Percentiles rank a stretch among this genome's conserved stretches.
These are phyloP conservation scores for Apaloderma vittatum DNA, from an alignment of 2,113 vertebrate species.

Conservation along the genomic window DNA sequence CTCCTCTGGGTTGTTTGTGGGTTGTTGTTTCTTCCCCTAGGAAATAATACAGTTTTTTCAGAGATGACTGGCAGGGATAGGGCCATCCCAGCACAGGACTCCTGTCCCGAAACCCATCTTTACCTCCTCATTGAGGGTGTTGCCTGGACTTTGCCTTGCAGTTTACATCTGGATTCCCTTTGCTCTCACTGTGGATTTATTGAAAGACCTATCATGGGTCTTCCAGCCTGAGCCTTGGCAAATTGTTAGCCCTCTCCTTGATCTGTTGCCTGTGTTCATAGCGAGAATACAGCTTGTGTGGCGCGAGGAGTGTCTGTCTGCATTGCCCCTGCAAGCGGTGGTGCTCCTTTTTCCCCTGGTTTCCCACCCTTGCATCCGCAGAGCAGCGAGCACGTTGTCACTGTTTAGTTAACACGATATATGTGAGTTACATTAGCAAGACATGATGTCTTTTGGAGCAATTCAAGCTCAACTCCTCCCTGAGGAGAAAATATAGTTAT, in stretches of 20 bases:
- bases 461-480: neutral
- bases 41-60: neutral
- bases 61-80: neutral
- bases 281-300: neutral
- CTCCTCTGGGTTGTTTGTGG: neutral
- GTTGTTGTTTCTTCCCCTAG: neutral
- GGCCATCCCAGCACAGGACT: neutral
- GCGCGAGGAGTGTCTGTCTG: neutral
- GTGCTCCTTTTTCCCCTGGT: neutral
- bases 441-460: neutral
- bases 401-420: fast-evolving
- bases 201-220: neutral
- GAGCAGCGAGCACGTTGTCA: fast-evolving
- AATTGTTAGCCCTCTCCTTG: neutral
- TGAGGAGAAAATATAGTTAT: neutral
- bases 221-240: neutral
- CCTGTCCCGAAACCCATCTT: fast-evolving
- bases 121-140: neutral
- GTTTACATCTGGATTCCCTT: neutral
- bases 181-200: neutral
- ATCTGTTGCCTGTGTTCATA: neutral
- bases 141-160: neutral
- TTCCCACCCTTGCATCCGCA: neutral
- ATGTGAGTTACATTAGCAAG: neutral
- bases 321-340: neutral